phyloP scores from a whole-genome alignment of 1,140 invertebrate genomes.

The Plutomurus gul region DNA sequence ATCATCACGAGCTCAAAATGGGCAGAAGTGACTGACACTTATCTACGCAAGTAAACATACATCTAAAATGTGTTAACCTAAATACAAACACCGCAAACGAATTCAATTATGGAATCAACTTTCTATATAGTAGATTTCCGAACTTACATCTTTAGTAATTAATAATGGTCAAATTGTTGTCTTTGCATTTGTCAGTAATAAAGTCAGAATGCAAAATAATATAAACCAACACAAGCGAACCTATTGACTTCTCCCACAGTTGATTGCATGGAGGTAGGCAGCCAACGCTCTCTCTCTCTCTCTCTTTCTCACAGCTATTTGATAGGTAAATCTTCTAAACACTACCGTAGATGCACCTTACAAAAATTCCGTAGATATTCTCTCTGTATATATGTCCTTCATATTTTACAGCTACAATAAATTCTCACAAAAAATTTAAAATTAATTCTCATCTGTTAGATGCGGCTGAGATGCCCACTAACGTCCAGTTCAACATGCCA shows the following conservation, averaged over 20 bases:
- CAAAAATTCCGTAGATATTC: neutral
- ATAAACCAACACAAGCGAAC: neutral
- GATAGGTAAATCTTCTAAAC: neutral
- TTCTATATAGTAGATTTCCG: slow-evolving; percentile 12
- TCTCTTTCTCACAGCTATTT: too few species aligned
- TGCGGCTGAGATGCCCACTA: neutral
- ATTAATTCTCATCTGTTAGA: too few species aligned
- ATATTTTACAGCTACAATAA: neutral
- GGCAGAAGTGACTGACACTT: slow-evolving; percentile 7
- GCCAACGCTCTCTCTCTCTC: neutral
- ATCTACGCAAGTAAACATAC: neutral
- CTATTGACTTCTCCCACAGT: neutral
- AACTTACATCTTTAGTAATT: neutral
- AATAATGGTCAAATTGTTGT: neutral
- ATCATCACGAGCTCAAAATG: slow-evolving; percentile 9
- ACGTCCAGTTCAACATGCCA: neutral
- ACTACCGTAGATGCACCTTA: neutral
- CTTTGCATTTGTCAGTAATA: neutral
- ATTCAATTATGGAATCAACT: slow-evolving; percentile 24
- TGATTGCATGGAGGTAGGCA: slow-evolving; percentile 11
- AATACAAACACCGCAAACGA: slow-evolving; percentile 3
- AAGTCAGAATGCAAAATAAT: neutral
- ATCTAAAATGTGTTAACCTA: neutral
- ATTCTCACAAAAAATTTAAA: too few species aligned
- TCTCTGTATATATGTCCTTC: neutral